Evolutionary conservation across 2,888 invertebrate species (phyloP), one percentile per base, ranked within the genome.

Genomic region (Hyalella azteca): DNA sequence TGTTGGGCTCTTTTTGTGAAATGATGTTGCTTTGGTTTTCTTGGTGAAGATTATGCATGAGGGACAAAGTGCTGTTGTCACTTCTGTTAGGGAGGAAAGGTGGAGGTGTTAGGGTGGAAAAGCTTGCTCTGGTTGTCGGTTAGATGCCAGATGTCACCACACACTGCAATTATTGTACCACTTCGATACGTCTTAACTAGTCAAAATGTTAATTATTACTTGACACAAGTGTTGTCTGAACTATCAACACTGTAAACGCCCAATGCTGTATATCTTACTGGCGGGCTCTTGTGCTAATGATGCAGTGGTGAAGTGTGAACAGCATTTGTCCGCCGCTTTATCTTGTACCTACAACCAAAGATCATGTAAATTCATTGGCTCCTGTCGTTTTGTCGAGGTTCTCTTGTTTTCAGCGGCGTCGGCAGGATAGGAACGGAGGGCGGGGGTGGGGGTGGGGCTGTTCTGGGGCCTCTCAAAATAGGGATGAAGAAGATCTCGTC

Each of bases 361-460:
- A 48, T 66, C 66, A 66, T 66, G 66, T 66, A 66, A 66, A 66
- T 66, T 66, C 66, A 66, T 66, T 66, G 66, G 66, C 66, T 66
- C 66, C 66, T 66, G 66, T 66, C 66, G 66, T 66, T 66, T 66
- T 66, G 66, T 66, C 66, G 66, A 66, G 66, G 66, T 66, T 66
- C 66, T 66, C 66, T 66, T 66, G 66, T 66, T 66, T 66, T 66
- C 36, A 66, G 66, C 66, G 36, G 76, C 76, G 9, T 22, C 19
- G 41, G 32, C 39, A 59, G 7, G 13, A 66, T 7, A 32, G 66
- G 66, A 45, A 26, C n/a, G 50, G 22, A 7, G 39, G 78, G 11
- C 7, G 59, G 59, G 45, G 66, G 26, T 60, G 22, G 78, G 41
- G 5, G 32, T 60, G 11, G 66, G 45, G 60, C 45, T 26, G 45